Base-by-base conservation (phyloP, 2,113 vertebrate species). In the Peucedramus taeniatus region DNA sequence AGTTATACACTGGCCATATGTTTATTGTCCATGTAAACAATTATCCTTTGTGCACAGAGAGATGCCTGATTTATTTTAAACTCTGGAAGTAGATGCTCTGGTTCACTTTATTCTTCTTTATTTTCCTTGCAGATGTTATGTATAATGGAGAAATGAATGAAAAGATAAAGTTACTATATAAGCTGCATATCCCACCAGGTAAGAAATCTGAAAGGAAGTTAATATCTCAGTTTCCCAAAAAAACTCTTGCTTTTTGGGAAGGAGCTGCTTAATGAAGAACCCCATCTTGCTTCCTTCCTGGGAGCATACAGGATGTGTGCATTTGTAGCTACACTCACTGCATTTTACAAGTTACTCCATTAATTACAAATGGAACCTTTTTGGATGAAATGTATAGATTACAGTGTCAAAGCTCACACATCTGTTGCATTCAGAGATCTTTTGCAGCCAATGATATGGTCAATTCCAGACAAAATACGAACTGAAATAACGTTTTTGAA, bases 91-190 rank as follows among this genome's bases (percentile, higher is more conserved):
- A 69, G 90, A 83, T 69, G 31, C 64, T 89, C 15, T 65, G 28
- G 8, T 91, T 81, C 14, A 53, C 74, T 93, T 93, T 87, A 49
- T 94, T 44, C 16, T 78, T 69, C 2, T 57, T 69, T 89, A 40
- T 42, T 59, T 45, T 45, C 44, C 61, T 88, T 96, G 50, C 96
- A 99, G 99, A 99, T 95, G 96, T 98, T 44, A 98, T 99, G 97
- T 99, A 99, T 96, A 98, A 99, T 59, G 99, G 98, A 90, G 99
- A 99, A 93, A 98, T 99, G 98, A 99, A 98, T 87, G 99, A 99
- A 97, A 99, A 99, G 91, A 98, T 99, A 49, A 96, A 98, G 82
- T 96, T 99, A 66, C 95, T 99, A 4, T 99, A 99, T 91, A 98
- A 98, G 53, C 98, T 99, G 51, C 99, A 99, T 87, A 98, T 99